A percentile compares a stretch with the other conserved stretches of the same genome.
Conservation (phyloP, 2,888 invertebrate species). For the Drosophila robusta region DNA sequence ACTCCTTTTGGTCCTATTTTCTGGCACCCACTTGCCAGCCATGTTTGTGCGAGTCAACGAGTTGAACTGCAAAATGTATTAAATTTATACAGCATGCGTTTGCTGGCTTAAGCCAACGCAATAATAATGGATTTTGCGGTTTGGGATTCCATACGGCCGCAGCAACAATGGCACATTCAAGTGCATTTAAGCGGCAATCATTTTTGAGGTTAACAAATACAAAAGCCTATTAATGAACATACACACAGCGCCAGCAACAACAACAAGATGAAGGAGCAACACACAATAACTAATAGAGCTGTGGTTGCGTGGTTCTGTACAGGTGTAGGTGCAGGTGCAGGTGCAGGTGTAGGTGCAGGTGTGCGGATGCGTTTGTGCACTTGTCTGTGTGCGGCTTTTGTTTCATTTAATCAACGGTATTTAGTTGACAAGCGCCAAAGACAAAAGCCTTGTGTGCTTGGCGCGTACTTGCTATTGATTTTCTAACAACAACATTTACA, state of each 20-base stretch:
- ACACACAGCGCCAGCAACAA: conserved; percentile 19
- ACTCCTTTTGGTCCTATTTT: conserved; percentile 32
- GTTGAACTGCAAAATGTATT: conserved; percentile 68
- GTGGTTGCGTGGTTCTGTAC: conserved; percentile 44
- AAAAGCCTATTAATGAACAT: conserved; percentile 77
- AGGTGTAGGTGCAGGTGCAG: conserved; percentile 20
- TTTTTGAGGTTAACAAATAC: conserved; percentile 80
- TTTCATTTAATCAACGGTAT: conserved; percentile 70
- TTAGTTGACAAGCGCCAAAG: conserved; percentile 59
- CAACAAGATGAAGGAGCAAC: background rate
- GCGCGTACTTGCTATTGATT: conserved; percentile 40
- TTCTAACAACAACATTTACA: conserved; percentile 40
- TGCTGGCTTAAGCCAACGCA: conserved; percentile 59
- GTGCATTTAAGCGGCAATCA: conserved; percentile 81
- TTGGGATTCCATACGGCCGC: conserved; percentile 33
- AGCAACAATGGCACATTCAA: conserved; percentile 69
- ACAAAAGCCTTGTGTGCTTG: conserved; percentile 45
- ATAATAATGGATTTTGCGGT: conserved; percentile 78
- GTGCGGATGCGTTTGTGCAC: conserved; percentile 5
- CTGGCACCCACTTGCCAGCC: conserved; percentile 33
- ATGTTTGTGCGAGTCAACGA: conserved; percentile 35
- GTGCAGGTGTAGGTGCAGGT: background rate
- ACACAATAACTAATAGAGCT: conserved; percentile 50
- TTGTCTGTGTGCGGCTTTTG: conserved; percentile 52
- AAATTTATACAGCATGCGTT: conserved; percentile 57